Evolutionary conservation across 2,797 vertebrate genomes (phyloP), one percentile per base, ranked within the genome.

Genomic region (Onychomys arenicola): DNA sequence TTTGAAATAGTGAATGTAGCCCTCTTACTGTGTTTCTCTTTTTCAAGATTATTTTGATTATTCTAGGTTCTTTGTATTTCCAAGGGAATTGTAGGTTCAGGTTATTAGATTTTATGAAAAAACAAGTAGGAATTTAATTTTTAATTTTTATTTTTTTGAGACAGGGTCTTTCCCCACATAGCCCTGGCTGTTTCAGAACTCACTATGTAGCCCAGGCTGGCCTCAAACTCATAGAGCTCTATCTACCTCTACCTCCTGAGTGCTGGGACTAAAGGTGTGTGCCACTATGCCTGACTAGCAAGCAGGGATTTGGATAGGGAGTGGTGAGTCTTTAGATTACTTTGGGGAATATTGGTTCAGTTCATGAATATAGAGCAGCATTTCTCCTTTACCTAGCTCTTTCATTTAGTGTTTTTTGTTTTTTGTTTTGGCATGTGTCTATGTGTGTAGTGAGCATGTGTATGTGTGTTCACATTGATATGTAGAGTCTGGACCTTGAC

Each of bases 31-130:
- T 76, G 23, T 81, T 90, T 11, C 34, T 87, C 40, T 90, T 90
- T 94, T 49, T 83, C 40, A 78, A 84, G 73, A 67, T 78, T 63
- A 32, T 85, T 94, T 76, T 95, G 65, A 43, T 67, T 85, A 13
- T 69, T 95, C 34, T 78, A 43, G 75, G 43, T 71, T 65, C 46
- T 92, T 94, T 92, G 27, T 23, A 71, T 96, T 93, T 94, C 46
- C 23, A 27, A 57, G 19, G 77, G 86, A 92, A 80, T 92, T 96
- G 32, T 69, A 89, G 46, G 40, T 52, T 76, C 23, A 93, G 40
- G 4, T 88, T 83, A 11, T 84, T 75, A 89, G 11, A 87, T 90
- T 63, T 55, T 94, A 11, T 59, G 29, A 80, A 81, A 82, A 52
- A 71, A 27, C 25, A 43, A 83, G 37, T 37, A 63, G n/a, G 59